Conservation (phyloP, 2,797 vertebrate species). For the Catostomus latipinnis region DNA sequence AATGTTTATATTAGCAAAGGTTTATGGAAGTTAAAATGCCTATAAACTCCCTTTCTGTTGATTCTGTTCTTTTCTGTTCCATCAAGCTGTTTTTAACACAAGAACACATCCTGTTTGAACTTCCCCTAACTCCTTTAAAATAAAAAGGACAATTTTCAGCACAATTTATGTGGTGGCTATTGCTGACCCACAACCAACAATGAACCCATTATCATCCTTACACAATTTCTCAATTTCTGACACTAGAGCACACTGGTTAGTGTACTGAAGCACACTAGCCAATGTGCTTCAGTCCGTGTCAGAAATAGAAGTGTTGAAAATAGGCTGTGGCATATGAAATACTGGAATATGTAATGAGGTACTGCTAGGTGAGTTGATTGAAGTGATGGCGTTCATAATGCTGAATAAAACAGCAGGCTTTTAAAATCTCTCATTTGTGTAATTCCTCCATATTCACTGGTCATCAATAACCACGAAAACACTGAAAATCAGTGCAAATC, state of each 20-base stretch:
- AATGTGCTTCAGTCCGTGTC: slow-evolving; percentile 43
- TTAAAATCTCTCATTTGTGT: slow-evolving; percentile 70
- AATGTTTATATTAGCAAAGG: no score
- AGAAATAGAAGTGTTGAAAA: slow-evolving; percentile 66
- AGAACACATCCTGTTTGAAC: no score
- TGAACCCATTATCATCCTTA: slow-evolving; percentile 31
- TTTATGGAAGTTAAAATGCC: no score
- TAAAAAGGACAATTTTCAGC: no score
- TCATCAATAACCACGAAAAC: slow-evolving; percentile 62
- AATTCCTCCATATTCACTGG: slow-evolving; percentile 63
- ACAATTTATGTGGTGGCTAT: slow-evolving; percentile 1
- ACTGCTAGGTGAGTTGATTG: slow-evolving; percentile 59
- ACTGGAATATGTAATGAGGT: slow-evolving; percentile 69
- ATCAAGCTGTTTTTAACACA: no score
- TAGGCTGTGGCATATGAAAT: slow-evolving; percentile 66
- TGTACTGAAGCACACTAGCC: slow-evolving; percentile 27
- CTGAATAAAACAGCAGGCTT: slow-evolving; percentile 72
- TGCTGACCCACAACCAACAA: slow-evolving; percentile 19
- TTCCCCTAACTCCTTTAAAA: no score
- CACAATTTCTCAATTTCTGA: slow-evolving; percentile 34
- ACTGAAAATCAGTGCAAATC: slow-evolving; percentile 6
- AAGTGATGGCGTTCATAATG: slow-evolving; percentile 68
- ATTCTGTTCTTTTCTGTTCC: no score
- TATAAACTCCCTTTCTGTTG: no score
- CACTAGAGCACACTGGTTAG: slow-evolving; percentile 13